Evolutionary conservation across 2,888 invertebrate species (phyloP), one percentile per base, ranked within the genome.

Genomic region (Habrosyne pyritoides): DNA sequence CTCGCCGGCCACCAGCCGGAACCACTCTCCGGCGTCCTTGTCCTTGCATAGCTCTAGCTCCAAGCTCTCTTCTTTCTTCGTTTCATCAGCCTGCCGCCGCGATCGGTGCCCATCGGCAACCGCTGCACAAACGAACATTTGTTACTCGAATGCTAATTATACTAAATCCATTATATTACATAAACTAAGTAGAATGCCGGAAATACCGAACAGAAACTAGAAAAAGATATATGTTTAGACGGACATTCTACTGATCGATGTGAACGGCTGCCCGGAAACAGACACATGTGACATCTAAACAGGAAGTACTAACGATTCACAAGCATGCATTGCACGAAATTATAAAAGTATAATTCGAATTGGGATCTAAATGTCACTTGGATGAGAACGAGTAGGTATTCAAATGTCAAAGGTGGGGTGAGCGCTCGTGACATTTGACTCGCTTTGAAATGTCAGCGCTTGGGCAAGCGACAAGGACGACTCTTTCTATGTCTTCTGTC

Each of bases 21-120:
- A 98, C 98, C 98, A 98, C 92, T 98, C 98, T 65, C 98, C 98
- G 53, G 98, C 98, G 91, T 97, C 98, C 93, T 97, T 98, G 93
- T 97, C 97, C 94, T 97, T 97, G 93, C 98, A 98, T 73, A 98
- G 94, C 89, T 97, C 98, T 81, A 93, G 95, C 89, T 98, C 97
- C 89, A 97, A 96, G 86, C 95, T 96, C 76, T 97, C 97, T 76
- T 97, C 97, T 91, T 97, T 97, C 91, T 97, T 97, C 68, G 81
- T 79, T 46, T 94, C 95, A 62, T 95, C 95, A 47, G 95, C 94
- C 83, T 96, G 96, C 77, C 95, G 93, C 88, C 94, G 94, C 77
- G 94, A 94, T 79, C 96, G 94, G 73, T 89, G 86, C 66, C 82
- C 83, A 73, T 91, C 88, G 75, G 86, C 89, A 79, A 84, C 86